Base-by-base conservation (phyloP, 2,113 vertebrate genomes). In the Mastomys natalensis region DNA sequence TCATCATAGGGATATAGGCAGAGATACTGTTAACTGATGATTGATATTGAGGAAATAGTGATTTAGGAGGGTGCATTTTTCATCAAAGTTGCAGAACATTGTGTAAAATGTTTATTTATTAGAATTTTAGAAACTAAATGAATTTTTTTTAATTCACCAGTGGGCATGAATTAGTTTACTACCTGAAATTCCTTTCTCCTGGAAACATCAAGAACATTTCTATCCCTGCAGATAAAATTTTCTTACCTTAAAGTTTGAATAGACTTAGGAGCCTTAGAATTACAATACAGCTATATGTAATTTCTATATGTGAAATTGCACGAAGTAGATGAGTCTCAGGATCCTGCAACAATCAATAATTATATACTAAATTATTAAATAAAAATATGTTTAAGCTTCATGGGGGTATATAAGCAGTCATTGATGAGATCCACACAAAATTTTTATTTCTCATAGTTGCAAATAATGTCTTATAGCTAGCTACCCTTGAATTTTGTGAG, bases 401-500 rank as follows among this genome's bases (percentile, higher is more conserved):
- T 74, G 87, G 29, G 37, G 4, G 2, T 29, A 2, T 2, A 3
- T 60, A 92, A 95, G 37, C 7, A 92, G 43, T 53, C 77, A 87
- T 29, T 87, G 51, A 45, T 91, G n/a, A 89, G 51, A 45, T 5
- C 68, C 51, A 22, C n/a, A 87, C 7, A 22, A 92, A 93, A 93
- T 73, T 86, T 60, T 91, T 82, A 7, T 64, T 92, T 96, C 51
- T 92, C 81, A n/a, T 55, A 76, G 91, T 90, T 96, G 43, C 58
- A 97, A 93, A 26, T 93, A 95, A 86, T 87, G 29, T 60, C 85
- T 64, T 91, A 43, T 84, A 90, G 37, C 31, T 84, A 90, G 37
- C 31, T 82, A 72, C 58, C 64, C 90, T 92, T 95, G 82, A 94
- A 95, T 81, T 96, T 90, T 78, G 10, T 93, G 16, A 89, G 64